A percentile compares a stretch with the other conserved stretches of the same genome.
Evolutionary conservation across 2,888 invertebrate species (phyloP).

Genomic region (Euphydryas editha): DNA sequence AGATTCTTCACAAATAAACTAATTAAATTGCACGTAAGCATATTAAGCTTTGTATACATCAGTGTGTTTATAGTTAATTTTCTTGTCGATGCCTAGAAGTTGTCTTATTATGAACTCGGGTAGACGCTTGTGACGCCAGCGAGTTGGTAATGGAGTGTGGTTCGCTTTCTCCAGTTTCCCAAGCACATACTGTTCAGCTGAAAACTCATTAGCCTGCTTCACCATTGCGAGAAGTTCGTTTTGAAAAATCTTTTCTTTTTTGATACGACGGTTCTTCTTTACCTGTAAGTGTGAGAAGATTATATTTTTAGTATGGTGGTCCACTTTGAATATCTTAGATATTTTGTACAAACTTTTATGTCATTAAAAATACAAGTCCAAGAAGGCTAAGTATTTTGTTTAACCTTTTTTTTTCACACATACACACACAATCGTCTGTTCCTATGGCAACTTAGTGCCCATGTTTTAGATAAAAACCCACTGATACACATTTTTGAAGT

Average conservation of each 20-base stretch:
- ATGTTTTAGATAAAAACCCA: no score
- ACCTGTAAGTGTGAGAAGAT: slow-evolving; percentile 69
- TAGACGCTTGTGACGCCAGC: slow-evolving; percentile 85
- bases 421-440: no score
- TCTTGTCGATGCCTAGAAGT: slow-evolving; percentile 85
- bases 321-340: background rate
- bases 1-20: background rate
- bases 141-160: slow-evolving; percentile 83
- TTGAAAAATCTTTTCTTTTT: slow-evolving; percentile 91
- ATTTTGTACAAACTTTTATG: no score
- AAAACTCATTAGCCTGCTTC: slow-evolving; percentile 89
- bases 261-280: slow-evolving; percentile 87
- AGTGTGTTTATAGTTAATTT: slow-evolving; percentile 76
- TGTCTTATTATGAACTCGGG: slow-evolving; percentile 87
- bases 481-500: no score
- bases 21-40: background rate
- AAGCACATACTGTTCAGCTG: slow-evolving; percentile 88
- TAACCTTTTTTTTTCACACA: no score
- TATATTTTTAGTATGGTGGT: background rate
- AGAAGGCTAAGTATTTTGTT: no score
- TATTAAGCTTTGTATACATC: slow-evolving; percentile 73
- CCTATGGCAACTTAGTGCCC: no score
- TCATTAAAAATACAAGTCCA: no score
- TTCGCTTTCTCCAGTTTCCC: slow-evolving; percentile 85
- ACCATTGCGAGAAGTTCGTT: slow-evolving; percentile 87